Conservation (phyloP, 2,888 invertebrate genomes). For the Tinea trinotella region DNA sequence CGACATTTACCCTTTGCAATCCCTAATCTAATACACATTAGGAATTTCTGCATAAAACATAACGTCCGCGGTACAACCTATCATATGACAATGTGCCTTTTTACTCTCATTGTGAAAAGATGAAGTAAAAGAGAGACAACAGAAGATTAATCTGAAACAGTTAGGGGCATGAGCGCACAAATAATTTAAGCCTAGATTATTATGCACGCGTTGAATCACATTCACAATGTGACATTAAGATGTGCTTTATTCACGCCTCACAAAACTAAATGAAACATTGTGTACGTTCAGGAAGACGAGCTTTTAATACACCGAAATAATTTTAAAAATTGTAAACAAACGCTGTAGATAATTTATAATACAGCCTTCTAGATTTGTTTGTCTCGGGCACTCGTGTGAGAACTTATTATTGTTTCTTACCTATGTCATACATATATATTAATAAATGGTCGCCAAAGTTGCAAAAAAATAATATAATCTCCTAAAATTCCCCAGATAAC, state of each 20-base stretch:
- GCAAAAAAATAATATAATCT: conserved; percentile 15
- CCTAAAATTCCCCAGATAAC: conserved; percentile 42
- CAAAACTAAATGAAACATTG: conserved; percentile 14
- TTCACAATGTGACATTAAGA: conserved; percentile 24
- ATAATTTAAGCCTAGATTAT: conserved; percentile 25
- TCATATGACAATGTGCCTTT: conserved; percentile 19
- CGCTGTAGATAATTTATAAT: not conserved
- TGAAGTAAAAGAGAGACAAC: conserved; percentile 2
- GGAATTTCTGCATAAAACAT: conserved; percentile 24
- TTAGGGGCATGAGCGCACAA: conserved; percentile 23
- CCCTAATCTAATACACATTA: conserved; percentile 25
- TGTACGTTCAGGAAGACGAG: not conserved
- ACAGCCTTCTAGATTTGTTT: not conserved
- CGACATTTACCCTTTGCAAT: conserved; percentile 23
- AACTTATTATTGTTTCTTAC: no score
- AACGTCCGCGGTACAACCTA: conserved; percentile 16
- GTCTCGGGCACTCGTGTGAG: no score
- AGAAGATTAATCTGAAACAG: conserved; percentile 22
- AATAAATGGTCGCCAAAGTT: not conserved
- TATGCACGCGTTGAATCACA: conserved; percentile 24
- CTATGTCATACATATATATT: not conserved
- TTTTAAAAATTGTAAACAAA: not conserved
- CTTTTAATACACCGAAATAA: not conserved
- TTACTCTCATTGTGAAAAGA: conserved; percentile 9
- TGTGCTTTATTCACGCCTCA: conserved; percentile 23